phyloP scores from a whole-genome alignment of 2,888 invertebrate genomes.

The Ichneumon xanthorius region DNA sequence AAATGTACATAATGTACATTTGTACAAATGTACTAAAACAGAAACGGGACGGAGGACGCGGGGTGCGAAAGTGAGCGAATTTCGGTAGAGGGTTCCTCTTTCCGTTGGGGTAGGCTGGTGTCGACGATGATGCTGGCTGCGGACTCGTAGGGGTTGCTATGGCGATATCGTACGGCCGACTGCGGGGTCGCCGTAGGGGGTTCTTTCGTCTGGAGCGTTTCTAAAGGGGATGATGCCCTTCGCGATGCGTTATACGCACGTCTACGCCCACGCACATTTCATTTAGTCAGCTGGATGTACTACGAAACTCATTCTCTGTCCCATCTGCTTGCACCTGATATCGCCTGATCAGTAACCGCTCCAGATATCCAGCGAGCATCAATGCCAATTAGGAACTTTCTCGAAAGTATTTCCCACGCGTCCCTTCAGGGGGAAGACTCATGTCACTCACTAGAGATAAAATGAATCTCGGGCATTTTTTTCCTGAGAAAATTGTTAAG shows the following conservation, averaged over 20 bases:
- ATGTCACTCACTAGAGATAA: too few species aligned
- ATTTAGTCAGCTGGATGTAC: conserved; percentile 72
- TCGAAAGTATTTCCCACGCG: too few species aligned
- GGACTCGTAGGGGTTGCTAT: conserved; percentile 82
- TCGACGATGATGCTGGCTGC: conserved; percentile 46
- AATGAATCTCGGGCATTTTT: too few species aligned
- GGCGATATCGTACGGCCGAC: conserved; percentile 76
- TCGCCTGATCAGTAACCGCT: not conserved
- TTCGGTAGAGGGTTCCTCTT: conserved; percentile 61
- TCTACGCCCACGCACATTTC: conserved; percentile 55
- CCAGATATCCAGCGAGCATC: not conserved
- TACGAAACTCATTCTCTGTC: conserved; percentile 10
- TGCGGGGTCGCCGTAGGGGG: conserved; percentile 74
- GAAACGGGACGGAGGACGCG: not conserved
- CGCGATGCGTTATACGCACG: conserved; percentile 38
- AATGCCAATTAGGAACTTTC: not conserved
- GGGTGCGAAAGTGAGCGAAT: conserved; percentile 64
- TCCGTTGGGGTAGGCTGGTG: conserved; percentile 71
- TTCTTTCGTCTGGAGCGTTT: conserved; percentile 80
- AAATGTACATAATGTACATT: too few species aligned
- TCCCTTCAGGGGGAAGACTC: too few species aligned
- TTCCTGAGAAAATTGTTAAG: too few species aligned
- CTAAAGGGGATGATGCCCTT: conserved; percentile 78
- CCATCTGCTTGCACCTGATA: conserved; percentile 20
- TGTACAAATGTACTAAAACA: not conserved